Evolutionary conservation across 2,797 vertebrate species (phyloP).

Genomic region (Ciconia nigra): DNA sequence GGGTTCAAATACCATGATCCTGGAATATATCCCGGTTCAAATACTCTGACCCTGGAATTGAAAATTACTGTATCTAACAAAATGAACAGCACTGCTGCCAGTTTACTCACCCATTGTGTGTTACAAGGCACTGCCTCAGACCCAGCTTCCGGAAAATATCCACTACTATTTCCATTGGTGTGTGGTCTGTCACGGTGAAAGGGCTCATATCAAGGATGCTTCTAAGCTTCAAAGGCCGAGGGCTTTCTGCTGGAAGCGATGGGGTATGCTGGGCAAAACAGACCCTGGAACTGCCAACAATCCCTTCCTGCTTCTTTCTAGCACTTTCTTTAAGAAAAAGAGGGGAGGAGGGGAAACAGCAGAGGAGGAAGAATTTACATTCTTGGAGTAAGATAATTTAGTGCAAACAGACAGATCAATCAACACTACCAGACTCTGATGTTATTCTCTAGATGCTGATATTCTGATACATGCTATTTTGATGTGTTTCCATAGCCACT

Average conservation of each 20-base stretch:
- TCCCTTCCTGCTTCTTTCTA: constrained; percentile 95
- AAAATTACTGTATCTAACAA: neutral
- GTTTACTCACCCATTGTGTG: constrained; percentile 93
- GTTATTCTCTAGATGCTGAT: neutral
- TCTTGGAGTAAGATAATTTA: neutral
- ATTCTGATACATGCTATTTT: neutral
- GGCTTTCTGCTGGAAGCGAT: constrained; percentile 95
- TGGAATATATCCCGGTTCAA: neutral
- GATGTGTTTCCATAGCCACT: neutral
- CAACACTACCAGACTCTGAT: neutral
- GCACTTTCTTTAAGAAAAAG: constrained; percentile 86
- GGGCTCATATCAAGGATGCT: constrained; percentile 99
- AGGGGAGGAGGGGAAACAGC: neutral
- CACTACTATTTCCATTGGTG: constrained; percentile 99
- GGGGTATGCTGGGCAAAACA: constrained; percentile 98
- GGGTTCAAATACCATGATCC: neutral
- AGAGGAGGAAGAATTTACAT: neutral
- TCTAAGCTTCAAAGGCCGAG: constrained; percentile 93
- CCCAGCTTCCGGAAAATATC: constrained; percentile 98
- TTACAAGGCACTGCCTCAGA: constrained; percentile 98
- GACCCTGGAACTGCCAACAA: constrained; percentile 91
- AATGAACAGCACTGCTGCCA: neutral
- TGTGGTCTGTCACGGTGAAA: constrained; percentile 99
- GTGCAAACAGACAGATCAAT: neutral
- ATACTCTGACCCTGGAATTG: neutral